Evolutionary conservation across 2,888 invertebrate species (phyloP), one percentile per base, ranked within the genome.

Genomic region (Lasioglossum vierecki): DNA sequence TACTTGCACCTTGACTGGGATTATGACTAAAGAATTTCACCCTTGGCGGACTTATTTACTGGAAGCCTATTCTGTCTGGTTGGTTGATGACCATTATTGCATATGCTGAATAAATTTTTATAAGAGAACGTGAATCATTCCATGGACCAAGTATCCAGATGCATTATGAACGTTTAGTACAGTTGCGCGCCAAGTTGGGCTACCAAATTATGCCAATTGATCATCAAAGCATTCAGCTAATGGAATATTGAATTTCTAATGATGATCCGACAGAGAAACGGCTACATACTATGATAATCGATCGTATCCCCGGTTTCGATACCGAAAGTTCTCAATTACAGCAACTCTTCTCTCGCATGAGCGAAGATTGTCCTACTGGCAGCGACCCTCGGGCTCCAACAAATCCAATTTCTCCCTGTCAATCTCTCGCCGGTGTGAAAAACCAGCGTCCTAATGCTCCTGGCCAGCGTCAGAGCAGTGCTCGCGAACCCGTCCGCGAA

Each of bases 381-480:
- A 26, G 70, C 53, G 26, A 53, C 26, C 35, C 49, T 18, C 41
- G 77, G 26, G 53, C 39, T 46, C 13, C 30, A 53, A 77, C 77
- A 41, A 77, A 77, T 77, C 77, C 70, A 77, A 80, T 75, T 80
- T 49, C 80, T 70, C 44, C 39, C 77, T 53, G 77, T 70, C 77
- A 77, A 39, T 70, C 77, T 41, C 39, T 22, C 9, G 5, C 22
- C 35, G 26, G 68, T 26, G 77, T n/a, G 49, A 68, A 77, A 77
- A 70, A 70, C 26, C 41, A 18, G 35, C 66, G 30, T 70, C 68
- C 77, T 77, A 76, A 80, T 71, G 76, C 70, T 72, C 26, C 71
- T 41, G 39, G 46, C 71, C 76, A 15, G 46, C 39, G 46, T 76
- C 80, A 60, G 71, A 68, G 76, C 71, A 76, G 66, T 46, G 72